Evolutionary conservation across 2,113 vertebrate genomes (phyloP).

Genomic region (Amblyornis subalaris): DNA sequence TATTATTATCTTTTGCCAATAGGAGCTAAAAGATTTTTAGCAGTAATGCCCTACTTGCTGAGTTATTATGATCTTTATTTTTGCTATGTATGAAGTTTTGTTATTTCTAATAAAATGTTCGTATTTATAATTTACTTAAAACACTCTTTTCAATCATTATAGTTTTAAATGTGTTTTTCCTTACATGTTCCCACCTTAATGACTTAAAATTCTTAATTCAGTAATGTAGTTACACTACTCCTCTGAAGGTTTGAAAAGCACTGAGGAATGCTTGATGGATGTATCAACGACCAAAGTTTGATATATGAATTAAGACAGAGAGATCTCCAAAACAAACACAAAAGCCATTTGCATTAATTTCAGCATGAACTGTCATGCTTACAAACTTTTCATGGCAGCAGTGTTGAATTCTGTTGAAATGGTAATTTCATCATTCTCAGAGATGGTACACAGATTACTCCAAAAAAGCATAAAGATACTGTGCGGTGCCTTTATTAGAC

Average conservation of each 20-base stretch:
- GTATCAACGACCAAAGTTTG: constrained; percentile 36
- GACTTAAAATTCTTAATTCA: constrained; percentile 28
- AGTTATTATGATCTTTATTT: neutral
- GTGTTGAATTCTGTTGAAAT: constrained; percentile 55
- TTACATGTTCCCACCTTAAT: neutral
- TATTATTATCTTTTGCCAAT: neutral
- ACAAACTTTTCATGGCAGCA: constrained; percentile 55
- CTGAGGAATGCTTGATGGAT: constrained; percentile 36
- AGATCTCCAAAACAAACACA: constrained; percentile 59
- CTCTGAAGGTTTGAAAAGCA: constrained; percentile 27
- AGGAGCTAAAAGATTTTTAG: constrained; percentile 23
- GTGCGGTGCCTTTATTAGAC: constrained; percentile 33
- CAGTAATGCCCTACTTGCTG: neutral
- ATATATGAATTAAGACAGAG: constrained; percentile 48
- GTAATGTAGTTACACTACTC: constrained; percentile 5
- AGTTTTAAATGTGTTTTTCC: neutral
- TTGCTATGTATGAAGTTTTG: neutral
- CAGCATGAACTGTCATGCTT: constrained; percentile 36
- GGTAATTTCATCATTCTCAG: constrained; percentile 58
- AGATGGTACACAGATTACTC: constrained; percentile 44
- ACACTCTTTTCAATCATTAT: neutral
- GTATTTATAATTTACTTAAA: constrained; percentile 6
- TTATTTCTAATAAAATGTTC: neutral
- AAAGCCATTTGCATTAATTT: constrained; percentile 62
- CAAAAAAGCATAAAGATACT: constrained; percentile 30